Percentiles rank a stretch among this genome's conserved stretches.
phyloP scores from a whole-genome alignment of 2,797 vertebrate genomes.

The Enteromius paludinosus region DNA sequence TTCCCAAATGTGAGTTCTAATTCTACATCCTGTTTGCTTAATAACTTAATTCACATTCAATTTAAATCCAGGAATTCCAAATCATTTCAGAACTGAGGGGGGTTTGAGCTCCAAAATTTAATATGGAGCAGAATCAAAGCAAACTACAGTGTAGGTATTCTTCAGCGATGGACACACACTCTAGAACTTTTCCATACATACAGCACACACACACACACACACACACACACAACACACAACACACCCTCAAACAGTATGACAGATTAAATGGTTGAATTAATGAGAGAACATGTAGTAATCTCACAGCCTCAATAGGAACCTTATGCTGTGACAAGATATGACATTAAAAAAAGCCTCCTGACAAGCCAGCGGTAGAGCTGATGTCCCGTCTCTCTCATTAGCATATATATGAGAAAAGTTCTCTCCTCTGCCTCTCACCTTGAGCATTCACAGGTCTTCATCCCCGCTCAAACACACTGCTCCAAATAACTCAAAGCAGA shows the following conservation, averaged over 20 bases:
- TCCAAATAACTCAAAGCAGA: conserved; percentile 43
- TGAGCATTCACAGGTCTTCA: conserved; percentile 63
- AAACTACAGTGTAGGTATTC: conserved; percentile 3
- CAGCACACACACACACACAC: not conserved
- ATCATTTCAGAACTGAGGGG: not conserved
- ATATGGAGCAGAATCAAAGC: not conserved
- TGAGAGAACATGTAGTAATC: conserved; percentile 64
- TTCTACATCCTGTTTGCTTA: not conserved
- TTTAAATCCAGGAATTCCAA: not conserved
- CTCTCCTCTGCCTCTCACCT: conserved; percentile 64
- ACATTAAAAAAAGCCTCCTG: conserved; percentile 64
- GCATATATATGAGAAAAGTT: conserved; percentile 83
- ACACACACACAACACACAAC: conserved; percentile 9
- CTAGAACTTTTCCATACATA: not conserved
- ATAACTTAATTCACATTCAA: not conserved
- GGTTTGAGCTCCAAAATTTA: not conserved
- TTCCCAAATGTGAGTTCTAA: not conserved
- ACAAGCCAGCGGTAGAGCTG: conserved; percentile 60
- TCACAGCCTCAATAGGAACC: conserved; percentile 68
- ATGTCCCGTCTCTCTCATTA: conserved; percentile 74
- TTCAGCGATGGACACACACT: conserved; percentile 13
- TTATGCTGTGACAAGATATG: conserved; percentile 73
- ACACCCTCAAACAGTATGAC: conserved; percentile 24
- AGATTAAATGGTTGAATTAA: conserved; percentile 59
- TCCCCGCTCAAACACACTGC: conserved; percentile 27